phyloP scores from a whole-genome alignment of 2,888 invertebrate species.

The Saturnia pavonia region DNA sequence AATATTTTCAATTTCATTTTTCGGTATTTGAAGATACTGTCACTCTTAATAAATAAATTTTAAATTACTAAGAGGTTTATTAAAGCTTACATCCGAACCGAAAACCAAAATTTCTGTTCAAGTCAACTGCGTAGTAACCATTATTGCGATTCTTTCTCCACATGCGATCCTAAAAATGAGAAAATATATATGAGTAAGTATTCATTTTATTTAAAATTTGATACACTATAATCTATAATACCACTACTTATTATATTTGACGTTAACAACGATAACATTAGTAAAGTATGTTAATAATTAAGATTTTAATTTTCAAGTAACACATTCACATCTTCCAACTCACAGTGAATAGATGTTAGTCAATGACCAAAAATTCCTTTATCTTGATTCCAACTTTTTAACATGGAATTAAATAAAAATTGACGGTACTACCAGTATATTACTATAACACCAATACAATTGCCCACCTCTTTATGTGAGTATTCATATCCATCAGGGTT shows the following conservation, averaged over 20 bases:
- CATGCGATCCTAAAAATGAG: conserved; percentile 70
- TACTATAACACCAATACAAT: neutral
- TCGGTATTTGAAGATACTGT: neutral
- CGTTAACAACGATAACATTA: no score
- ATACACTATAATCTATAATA: neutral
- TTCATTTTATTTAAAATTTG: neutral
- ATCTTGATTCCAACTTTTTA: no score
- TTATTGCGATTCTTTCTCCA: conserved; percentile 83
- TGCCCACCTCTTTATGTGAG: conserved; percentile 76
- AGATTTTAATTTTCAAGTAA: no score
- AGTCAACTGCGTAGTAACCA: conserved; percentile 79
- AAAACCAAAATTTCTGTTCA: conserved; percentile 84
- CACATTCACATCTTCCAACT: no score
- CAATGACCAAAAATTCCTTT: no score
- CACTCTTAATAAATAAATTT: no score
- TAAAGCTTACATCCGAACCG: conserved; percentile 70
- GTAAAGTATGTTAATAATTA: no score
- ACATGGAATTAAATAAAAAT: no score
- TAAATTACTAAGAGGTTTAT: neutral
- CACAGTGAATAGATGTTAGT: no score
- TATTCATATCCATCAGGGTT: conserved; percentile 89
- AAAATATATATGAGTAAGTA: neutral
- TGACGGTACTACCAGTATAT: neutral
- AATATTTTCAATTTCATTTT: neutral
- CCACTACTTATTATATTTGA: no score